A percentile compares a stretch with the other conserved stretches of the same genome.
These are phyloP conservation scores for Helarctos malayanus DNA, from an alignment of 2,797 vertebrate species.

Conservation along the genomic window DNA sequence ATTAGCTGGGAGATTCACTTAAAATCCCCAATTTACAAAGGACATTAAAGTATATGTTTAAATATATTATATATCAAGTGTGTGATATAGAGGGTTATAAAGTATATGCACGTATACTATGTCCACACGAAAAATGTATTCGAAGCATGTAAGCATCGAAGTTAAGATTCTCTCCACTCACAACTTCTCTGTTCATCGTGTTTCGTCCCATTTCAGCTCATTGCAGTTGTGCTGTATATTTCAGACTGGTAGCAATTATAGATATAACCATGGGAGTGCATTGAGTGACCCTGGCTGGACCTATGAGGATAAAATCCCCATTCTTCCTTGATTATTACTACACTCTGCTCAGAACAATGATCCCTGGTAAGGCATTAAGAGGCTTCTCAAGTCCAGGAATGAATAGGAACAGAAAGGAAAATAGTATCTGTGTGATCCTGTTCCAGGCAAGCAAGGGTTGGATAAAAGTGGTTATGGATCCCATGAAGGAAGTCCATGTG, in stretches of 20 bases:
- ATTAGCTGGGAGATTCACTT: neutral
- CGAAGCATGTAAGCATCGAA: neutral
- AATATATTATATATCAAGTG: neutral
- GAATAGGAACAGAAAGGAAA: conserved; percentile 34
- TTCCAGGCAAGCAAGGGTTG: neutral
- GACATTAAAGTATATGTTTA: neutral
- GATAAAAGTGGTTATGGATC: neutral
- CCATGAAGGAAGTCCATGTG: neutral
- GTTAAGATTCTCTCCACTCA: neutral
- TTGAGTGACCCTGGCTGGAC: neutral
- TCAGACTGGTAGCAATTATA: neutral
- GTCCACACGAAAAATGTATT: neutral
- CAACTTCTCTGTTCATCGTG: neutral
- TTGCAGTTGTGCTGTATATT: neutral
- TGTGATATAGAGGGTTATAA: neutral
- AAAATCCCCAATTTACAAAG: neutral
- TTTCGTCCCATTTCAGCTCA: neutral
- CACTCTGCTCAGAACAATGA: neutral
- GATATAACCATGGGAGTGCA: neutral
- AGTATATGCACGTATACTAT: neutral
- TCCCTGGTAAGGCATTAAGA: conserved; percentile 6
- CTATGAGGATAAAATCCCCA: neutral
- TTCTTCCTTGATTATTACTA: neutral
- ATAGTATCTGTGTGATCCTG: neutral
- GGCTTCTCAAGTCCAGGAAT: neutral